These are phyloP conservation scores for pig (Sus scrofa) DNA, from an alignment of 2,113 vertebrate species.

Conservation along the genomic window DNA sequence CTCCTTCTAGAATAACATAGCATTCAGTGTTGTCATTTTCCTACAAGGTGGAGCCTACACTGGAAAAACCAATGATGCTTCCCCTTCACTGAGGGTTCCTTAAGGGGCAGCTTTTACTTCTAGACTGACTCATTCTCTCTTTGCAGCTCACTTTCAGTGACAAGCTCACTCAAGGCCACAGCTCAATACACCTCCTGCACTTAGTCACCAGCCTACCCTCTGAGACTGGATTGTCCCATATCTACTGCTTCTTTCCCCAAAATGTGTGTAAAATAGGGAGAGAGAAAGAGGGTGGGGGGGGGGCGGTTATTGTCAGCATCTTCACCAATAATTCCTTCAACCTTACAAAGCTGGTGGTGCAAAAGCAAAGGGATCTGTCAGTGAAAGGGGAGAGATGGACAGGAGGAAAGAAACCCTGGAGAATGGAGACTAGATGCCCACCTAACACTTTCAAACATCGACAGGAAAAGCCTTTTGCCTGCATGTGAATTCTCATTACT, in stretches of 20 bases:
- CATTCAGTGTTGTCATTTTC: background rate
- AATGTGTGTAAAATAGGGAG: background rate
- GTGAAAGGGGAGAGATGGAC: no score
- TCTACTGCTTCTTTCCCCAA: background rate
- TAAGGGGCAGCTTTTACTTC: background rate
- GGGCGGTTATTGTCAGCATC: background rate
- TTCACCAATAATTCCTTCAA: background rate
- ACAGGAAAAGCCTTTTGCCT: background rate
- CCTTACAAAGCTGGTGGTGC: rapidly evolving
- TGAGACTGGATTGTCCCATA: background rate
- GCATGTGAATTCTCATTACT: background rate
- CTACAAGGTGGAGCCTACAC: background rate
- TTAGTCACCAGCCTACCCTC: background rate
- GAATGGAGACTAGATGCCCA: background rate
- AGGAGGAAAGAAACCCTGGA: background rate
- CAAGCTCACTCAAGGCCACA: no score
- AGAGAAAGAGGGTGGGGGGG: rapidly evolving
- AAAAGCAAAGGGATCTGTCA: background rate
- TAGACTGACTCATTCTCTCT: rapidly evolving
- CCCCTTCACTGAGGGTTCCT: rapidly evolving
- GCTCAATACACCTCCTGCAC: rapidly evolving
- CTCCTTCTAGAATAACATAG: rapidly evolving
- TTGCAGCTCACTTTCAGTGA: rapidly evolving
- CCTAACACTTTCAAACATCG: background rate
- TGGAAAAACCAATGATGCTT: background rate